Evolutionary conservation across 2,797 vertebrate genomes (phyloP), one percentile per base, ranked within the genome.

Genomic region (Euphonia xanthogaster): DNA sequence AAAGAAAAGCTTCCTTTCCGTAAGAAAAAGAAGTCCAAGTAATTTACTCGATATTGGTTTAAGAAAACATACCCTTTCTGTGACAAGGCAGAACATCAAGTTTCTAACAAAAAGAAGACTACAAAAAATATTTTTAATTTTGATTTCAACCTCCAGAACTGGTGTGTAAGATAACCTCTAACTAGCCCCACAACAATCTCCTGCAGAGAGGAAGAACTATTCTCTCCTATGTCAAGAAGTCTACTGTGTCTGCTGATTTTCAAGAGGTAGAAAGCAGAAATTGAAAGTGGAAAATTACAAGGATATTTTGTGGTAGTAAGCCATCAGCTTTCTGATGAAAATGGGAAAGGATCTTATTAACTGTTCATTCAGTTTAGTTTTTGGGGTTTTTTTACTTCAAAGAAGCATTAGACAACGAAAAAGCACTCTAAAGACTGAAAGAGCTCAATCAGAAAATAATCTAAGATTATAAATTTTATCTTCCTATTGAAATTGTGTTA

Each of bases 241-340:
- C 45, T 72, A 67, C 71, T 7, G 12, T 40, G 14, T 39, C 45
- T 81, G 65, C 58, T 76, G 66, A 84, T 84, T 90, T 88, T 60
- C n/a, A 40, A 82, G 27, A 86, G 6, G 35, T 8, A 79, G 60
- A 82, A 90, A 87, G 51, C 48, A 93, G 33, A 87, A 66, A 55
- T 19, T 70, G 9, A 51, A 88, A 89, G 37, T 48, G 68, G 71
- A 94, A 95, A 94, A 93, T 86, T 71, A 82, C 67, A 72, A 18
- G 31, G 39, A 23, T 77, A 89, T 93, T 92, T 85, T 71, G 21
- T 37, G 65, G 39, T 85, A 88, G 39, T 58, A 83, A 77, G 78
- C 82, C 22, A 33, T 61, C 27, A 57, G 48, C 18, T 76, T 90
- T 82, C 48, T 27, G 14, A 28, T 35, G 33, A 88, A 92, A 95